These are phyloP conservation scores for Uropsilus gracilis DNA, from an alignment of 2,113 vertebrate species.

Conservation along the genomic window DNA sequence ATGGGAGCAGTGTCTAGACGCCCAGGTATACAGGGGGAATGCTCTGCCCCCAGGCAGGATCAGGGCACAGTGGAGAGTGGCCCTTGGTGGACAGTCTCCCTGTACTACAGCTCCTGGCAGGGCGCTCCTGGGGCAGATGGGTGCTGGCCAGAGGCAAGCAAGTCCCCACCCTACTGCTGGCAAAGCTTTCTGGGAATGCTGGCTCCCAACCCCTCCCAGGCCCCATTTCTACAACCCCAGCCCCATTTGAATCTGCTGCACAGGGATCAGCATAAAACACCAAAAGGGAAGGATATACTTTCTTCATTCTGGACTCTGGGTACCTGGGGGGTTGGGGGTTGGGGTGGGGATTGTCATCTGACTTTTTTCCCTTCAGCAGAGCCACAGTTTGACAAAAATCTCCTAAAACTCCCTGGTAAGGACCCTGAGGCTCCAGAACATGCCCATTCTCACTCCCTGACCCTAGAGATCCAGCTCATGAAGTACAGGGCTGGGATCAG, in stretches of 20 bases:
- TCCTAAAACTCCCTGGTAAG: neutral
- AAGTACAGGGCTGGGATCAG: neutral
- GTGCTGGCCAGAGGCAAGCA: neutral
- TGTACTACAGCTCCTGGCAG: neutral
- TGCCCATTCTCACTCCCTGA: neutral
- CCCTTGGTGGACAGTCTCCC: neutral
- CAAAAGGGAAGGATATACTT: neutral
- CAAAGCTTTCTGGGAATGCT: neutral
- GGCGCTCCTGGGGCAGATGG: neutral
- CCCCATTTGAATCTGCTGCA: neutral
- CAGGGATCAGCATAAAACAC: rapidly evolving
- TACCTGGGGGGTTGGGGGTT: neutral
- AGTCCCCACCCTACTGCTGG: neutral
- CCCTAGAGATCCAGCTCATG: neutral
- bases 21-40: neutral
- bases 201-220: neutral
- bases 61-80: neutral
- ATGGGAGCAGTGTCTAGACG: neutral
- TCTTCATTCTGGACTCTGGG: neutral
- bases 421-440: neutral
- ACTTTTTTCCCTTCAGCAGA: neutral
- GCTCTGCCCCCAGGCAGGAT: neutral
- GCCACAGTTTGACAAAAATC: neutral
- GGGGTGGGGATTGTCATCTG: neutral
- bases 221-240: neutral